Base-by-base conservation (phyloP, 2,888 invertebrate species). In the Patella ulyssiponensis region DNA sequence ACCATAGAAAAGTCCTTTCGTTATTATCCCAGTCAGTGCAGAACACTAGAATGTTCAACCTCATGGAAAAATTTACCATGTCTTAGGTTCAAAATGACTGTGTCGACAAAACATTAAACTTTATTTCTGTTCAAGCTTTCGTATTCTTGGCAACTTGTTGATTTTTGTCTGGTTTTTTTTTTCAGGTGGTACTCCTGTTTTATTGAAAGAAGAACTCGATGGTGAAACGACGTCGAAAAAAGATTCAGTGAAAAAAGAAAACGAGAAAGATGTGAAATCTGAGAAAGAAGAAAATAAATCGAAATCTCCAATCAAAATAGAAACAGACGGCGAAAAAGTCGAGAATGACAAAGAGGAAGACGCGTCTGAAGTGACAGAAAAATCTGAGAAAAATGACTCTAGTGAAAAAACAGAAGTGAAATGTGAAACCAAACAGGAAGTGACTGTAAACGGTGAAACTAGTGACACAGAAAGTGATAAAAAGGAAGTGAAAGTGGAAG, bases 251-350 rank as follows among this genome's bases (percentile, higher is more conserved):
- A 72, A 56, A 27, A 74, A 71, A 76, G 77, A 27, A 52, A 77
- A 72, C 20, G 78, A 75, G 20, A 72, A 77, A 53, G 80, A 73
- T 73, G 64, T 72, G 44, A 81, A 69, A 74, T 52, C 77, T 33
- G 74, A 78, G 69, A 79, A 54, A 54, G 77, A 64, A 70, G 54
- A 73, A 53, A 27, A 52, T 69, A 76, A 76, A 77, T 23, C n/a
- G 14, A 78, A 80, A 69, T 14, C 54, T 9, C 53, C 70, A 56
- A 74, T 74, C 7, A 56, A 80, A 75, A 64, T 64, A 53, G 75
- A 70, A 51, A 27, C 52, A n/a, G 27, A 53, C 27, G 86, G 88
- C 77, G 83, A 82, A 74, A 83, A 81, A 23, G 81, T 84, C 84
- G 77, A 80, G 69, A 77, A 79, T 20, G 83, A 80, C 7, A 78